Base-by-base conservation (phyloP, 2,113 vertebrate species). In the Zapus hudsonius region DNA sequence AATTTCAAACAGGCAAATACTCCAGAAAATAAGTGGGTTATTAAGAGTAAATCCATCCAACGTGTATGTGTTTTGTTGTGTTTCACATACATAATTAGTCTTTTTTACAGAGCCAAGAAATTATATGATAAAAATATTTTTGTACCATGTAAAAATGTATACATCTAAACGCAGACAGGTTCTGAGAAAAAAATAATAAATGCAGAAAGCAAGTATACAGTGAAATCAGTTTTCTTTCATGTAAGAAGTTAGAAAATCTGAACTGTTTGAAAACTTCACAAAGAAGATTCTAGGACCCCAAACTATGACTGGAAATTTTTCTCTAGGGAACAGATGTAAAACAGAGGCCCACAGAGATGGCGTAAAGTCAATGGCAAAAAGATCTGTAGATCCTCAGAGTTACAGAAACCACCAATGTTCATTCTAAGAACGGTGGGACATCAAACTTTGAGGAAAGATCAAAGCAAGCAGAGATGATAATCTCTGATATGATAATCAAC, bases 51-150 rank as follows among this genome's bases (percentile, higher is more conserved):
- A 47, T 47, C 47, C 47, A 47, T 47, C 57, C 9, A 59, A 59
- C 5, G 17, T 22, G 36, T 38, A 55, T 84, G 19, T 64, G 27
- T 67, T 73, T 52, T 57, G 52, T 75, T 61, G 12, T 89, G 19
- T 91, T 80, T 85, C 84, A 85, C 57, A 70, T 9, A 74, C 75
- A 47, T 2, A 72, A 16, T 1, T 44, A n/a, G 55, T 38, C 47
- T 67, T 10, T 36, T 87, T 87, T 78, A 70, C 9, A 67, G 13
- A 88, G 36, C 23, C 52, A 70, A 82, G 52, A 92, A 92, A 81
- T 22, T 27, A 2, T 38, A n/a, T 1, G 44, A 76, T 72, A 90
- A 92, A 86, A 19, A 81, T 7, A 95, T 36, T 73, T 64, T 36
- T 69, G 67, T 4, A 76, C 76, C 11, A 90, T 64, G 19, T 7